Conservation (phyloP, 2,113 vertebrate genomes). For the Cynopterus brachyotis region DNA sequence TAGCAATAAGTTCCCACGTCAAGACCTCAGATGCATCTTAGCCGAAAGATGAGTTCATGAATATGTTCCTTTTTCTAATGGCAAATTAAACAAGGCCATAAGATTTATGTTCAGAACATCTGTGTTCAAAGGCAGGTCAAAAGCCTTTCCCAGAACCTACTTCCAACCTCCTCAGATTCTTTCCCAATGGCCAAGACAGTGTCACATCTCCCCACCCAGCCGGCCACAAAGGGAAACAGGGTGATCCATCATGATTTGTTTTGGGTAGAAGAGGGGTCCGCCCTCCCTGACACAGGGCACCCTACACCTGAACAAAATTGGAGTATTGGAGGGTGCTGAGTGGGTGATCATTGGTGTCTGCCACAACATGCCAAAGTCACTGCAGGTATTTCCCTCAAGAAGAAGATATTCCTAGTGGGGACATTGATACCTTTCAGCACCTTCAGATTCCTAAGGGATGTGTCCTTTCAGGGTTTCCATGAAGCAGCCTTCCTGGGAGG, state of each 20-base stretch:
- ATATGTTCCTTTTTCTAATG: neutral
- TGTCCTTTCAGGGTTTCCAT: neutral
- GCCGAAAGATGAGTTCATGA: neutral
- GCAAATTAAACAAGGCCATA: neutral
- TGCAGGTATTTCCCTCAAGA: neutral
- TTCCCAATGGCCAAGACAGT: neutral
- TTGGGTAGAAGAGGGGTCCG: neutral
- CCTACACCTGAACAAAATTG: neutral
- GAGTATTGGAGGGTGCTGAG: neutral
- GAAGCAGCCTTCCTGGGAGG: neutral
- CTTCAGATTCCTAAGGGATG: neutral
- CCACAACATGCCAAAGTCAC: neutral
- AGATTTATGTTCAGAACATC: neutral
- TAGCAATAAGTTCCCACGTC: neutral
- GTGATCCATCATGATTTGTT: accelerated
- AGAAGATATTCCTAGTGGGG: neutral
- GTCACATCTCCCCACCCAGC: neutral
- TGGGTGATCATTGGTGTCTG: neutral
- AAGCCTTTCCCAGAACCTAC: neutral
- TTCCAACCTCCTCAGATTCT: neutral
- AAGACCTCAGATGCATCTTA: neutral
- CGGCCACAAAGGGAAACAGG: neutral
- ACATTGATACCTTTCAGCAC: neutral
- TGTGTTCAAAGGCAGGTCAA: neutral
- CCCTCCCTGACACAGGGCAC: neutral